Evolutionary conservation across 2,113 vertebrate species (phyloP).

Genomic region (Brevimyrus niger): DNA sequence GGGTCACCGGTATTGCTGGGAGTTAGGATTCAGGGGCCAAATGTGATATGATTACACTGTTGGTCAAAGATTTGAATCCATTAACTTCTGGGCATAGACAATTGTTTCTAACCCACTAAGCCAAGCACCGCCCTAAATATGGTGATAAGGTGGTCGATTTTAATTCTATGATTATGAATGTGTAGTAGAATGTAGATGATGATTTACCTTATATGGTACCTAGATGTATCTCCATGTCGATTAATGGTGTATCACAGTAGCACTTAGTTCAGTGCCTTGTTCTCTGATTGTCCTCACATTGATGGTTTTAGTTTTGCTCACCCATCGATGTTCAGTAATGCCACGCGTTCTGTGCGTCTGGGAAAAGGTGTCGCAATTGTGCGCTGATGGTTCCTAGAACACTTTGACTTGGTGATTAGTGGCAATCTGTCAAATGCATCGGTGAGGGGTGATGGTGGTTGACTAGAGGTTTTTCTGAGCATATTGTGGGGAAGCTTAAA

Average conservation of each 20-base stretch:
- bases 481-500: neutral
- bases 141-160: neutral
- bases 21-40: neutral
- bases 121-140: neutral
- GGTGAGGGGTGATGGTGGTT: neutral
- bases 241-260: neutral
- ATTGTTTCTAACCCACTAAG: neutral
- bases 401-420: neutral
- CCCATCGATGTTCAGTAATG: neutral
- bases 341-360: neutral
- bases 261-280: neutral
- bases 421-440: neutral
- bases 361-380: neutral
- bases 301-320: neutral
- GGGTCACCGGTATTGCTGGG: neutral
- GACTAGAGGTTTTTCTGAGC: neutral
- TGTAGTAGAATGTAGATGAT: neutral
- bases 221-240: neutral
- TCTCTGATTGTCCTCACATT: neutral
- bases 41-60: neutral
- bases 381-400: neutral
- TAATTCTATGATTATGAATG: neutral
- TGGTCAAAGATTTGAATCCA: neutral
- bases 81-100: neutral
- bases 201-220: neutral